Evolutionary conservation across 2,113 vertebrate species (phyloP).

Genomic region (Bombycilla garrulus): DNA sequence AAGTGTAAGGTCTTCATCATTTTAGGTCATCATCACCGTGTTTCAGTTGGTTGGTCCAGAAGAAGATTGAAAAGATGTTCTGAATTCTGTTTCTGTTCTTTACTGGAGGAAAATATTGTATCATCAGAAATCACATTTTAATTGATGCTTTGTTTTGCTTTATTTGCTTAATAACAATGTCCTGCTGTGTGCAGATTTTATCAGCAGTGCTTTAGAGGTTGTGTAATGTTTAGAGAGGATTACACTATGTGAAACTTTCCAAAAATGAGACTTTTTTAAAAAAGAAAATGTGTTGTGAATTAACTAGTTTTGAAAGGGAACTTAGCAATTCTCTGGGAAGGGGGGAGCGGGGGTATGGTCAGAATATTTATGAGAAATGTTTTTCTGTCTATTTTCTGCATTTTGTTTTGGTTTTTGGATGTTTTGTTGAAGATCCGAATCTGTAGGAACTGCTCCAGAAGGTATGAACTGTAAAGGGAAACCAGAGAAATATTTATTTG

Average conservation of each 20-base stretch:
- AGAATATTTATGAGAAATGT: background rate
- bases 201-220: constrained; percentile 22
- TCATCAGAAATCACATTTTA: background rate
- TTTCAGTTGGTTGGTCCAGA: background rate
- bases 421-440: background rate
- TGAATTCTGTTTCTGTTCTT: background rate
- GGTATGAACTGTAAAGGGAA: background rate
- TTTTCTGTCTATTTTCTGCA: background rate
- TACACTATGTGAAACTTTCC: background rate
- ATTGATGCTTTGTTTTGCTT: background rate
- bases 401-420: background rate
- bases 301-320: background rate
- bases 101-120: background rate
- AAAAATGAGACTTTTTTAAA: background rate
- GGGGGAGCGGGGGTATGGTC: rapidly evolving
- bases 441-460: background rate
- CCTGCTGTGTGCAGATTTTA: constrained; percentile 3
- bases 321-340: background rate
- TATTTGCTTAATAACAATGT: constrained; percentile 1
- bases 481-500: background rate
- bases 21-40: no score
- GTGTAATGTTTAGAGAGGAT: constrained; percentile 26
- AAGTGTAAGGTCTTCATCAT: background rate
- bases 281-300: constrained; percentile 6
- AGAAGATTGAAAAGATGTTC: background rate